Conservation (phyloP, 2,113 vertebrate genomes). For the Capreolus pygargus region DNA sequence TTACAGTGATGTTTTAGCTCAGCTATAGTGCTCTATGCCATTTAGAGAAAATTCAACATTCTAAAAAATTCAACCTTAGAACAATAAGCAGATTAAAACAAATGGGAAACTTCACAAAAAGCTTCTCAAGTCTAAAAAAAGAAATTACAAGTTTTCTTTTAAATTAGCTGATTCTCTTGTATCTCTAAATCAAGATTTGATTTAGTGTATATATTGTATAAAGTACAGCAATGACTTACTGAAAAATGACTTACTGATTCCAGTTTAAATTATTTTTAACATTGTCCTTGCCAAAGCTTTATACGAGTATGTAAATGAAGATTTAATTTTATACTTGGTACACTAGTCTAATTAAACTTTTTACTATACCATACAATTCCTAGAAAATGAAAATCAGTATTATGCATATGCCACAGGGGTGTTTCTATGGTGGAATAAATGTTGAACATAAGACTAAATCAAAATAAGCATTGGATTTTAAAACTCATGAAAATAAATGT, state of each 20-base stretch:
- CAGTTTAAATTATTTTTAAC: conserved; percentile 16
- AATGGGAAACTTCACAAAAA: not conserved
- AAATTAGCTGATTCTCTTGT: not conserved
- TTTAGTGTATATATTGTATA: not conserved
- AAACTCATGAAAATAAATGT: not conserved
- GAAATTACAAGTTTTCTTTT: not conserved
- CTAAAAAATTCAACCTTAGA: not conserved
- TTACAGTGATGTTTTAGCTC: not conserved
- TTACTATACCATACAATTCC: not conserved
- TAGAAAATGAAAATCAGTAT: conserved; percentile 3
- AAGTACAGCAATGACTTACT: not conserved
- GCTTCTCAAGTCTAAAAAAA: not conserved
- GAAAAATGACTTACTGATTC: not conserved
- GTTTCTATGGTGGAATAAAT: not conserved
- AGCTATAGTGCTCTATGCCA: not conserved
- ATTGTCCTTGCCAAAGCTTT: not conserved
- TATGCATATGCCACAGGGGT: not conserved
- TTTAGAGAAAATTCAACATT: conserved; percentile 5
- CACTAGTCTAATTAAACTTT: not conserved
- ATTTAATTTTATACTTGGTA: conserved; percentile 22
- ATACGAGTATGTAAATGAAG: not conserved
- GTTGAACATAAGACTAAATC: not conserved
- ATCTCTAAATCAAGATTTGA: not conserved
- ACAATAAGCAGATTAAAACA: not conserved
- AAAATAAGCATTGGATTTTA: not conserved